phyloP scores from a whole-genome alignment of 2,888 invertebrate species.

The Cetonia aurata region DNA sequence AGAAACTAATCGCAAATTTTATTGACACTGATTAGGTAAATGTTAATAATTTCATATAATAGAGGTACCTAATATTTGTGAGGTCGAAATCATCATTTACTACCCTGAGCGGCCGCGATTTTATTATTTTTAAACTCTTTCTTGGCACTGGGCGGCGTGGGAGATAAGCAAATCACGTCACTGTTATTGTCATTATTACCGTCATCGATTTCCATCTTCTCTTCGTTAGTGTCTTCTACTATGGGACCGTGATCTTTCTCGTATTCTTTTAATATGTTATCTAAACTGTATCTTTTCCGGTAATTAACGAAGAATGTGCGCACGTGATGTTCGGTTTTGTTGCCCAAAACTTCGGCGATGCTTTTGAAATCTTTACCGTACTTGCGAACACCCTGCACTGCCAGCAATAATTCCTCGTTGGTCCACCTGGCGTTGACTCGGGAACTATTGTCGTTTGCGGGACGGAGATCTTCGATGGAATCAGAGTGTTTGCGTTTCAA shows the following conservation, averaged over 20 bases:
- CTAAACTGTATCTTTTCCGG: conserved; percentile 89
- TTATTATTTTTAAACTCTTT: conserved; percentile 60
- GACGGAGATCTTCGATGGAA: conserved; percentile 65
- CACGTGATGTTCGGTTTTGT: conserved; percentile 94
- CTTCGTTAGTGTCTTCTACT: conserved; percentile 54
- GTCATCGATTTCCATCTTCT: conserved; percentile 58
- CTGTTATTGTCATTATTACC: conserved; percentile 58
- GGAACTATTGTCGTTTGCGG: conserved; percentile 59
- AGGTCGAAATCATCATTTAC: conserved; percentile 58
- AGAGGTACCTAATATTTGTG: conserved; percentile 38
- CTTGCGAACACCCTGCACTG: conserved; percentile 85
- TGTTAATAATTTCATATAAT: conserved; percentile 10
- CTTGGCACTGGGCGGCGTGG: conserved; percentile 61
- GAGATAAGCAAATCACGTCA: conserved; percentile 67
- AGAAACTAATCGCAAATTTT: background rate
- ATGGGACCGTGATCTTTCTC: conserved; percentile 80
- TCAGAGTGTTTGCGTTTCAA: conserved; percentile 81
- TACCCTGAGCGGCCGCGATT: conserved; percentile 56
- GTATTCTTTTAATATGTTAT: conserved; percentile 86
- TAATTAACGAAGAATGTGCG: conserved; percentile 93
- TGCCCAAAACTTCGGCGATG: conserved; percentile 94
- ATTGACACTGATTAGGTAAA: conserved; percentile 2
- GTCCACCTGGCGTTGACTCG: conserved; percentile 92
- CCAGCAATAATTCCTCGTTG: conserved; percentile 90
- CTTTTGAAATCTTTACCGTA: conserved; percentile 92